Base-by-base conservation (phyloP, 2,888 invertebrate genomes). In the Flabesymbios commensalis region DNA sequence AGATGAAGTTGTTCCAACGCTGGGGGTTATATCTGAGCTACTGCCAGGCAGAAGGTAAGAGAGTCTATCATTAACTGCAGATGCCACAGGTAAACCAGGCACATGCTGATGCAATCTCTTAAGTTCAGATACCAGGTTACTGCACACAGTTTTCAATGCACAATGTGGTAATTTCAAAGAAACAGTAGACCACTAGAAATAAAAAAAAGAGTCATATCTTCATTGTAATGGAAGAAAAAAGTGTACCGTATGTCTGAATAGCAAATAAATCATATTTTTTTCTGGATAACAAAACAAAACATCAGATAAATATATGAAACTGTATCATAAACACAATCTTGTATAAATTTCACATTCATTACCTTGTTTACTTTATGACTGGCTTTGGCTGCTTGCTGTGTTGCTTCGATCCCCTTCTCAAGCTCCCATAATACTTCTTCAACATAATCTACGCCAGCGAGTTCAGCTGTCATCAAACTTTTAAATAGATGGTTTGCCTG, bases 291-390 rank as follows among this genome's bases (percentile, higher is more conserved):
- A n/a, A n/a, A n/a, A n/a, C n/a, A n/a, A n/a, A n/a, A n/a, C n/a
- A n/a, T n/a, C n/a, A n/a, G n/a, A n/a, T n/a, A n/a, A n/a, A n/a
- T n/a, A n/a, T n/a, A n/a, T n/a, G n/a, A n/a, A n/a, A n/a, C n/a
- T n/a, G n/a, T n/a, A n/a, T n/a, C n/a, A n/a, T n/a, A n/a, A n/a
- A n/a, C n/a, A n/a, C n/a, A n/a, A n/a, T n/a, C n/a, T n/a, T n/a
- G n/a, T n/a, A n/a, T n/a, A n/a, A n/a, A n/a, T n/a, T n/a, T n/a
- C n/a, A n/a, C n/a, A n/a, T n/a, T n/a, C n/a, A n/a, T n/a, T 19
- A 93, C 93, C 86, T 94, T 92, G 83, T 92, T 92, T 61, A 92
- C 91, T 84, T 94, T 94, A 56, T 93, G 91, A 72, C 93, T 93
- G 77, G 90, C 92, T 76, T 90, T 89, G 24, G 88, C 87, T 61